phyloP scores from a whole-genome alignment of 2,113 vertebrate species.

The Rhinoptilus africanus region DNA sequence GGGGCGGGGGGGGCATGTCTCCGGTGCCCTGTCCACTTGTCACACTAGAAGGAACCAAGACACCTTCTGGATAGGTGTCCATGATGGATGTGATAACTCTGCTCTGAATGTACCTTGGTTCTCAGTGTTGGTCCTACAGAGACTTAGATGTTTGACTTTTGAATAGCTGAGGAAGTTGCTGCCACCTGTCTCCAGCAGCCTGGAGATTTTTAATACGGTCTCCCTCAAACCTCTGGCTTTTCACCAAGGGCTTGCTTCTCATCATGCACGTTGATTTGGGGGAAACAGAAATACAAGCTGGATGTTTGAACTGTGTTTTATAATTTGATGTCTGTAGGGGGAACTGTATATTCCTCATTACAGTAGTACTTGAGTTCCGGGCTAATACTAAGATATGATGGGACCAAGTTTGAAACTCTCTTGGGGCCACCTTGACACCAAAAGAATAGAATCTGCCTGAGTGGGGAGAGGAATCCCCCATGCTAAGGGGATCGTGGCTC shows the following conservation, averaged over 20 bases:
- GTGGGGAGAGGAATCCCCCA: background rate
- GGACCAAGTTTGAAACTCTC: background rate
- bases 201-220: background rate
- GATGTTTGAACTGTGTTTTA: background rate
- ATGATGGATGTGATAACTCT: background rate
- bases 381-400: background rate
- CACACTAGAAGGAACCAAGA: background rate
- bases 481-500: background rate
- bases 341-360: background rate
- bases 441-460: background rate
- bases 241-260: background rate
- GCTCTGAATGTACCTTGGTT: background rate
- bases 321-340: background rate
- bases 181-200: background rate
- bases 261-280: accelerated
- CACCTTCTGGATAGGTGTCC: background rate
- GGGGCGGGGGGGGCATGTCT: accelerated
- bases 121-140: background rate
- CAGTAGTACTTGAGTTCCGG: background rate
- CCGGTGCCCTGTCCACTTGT: background rate
- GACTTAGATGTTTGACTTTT: background rate
- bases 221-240: background rate
- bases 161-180: background rate
- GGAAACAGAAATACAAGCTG: background rate
- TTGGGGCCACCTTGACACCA: background rate